Evolutionary conservation across 2,888 invertebrate species (phyloP).

Genomic region (Rhodophaea formosa): DNA sequence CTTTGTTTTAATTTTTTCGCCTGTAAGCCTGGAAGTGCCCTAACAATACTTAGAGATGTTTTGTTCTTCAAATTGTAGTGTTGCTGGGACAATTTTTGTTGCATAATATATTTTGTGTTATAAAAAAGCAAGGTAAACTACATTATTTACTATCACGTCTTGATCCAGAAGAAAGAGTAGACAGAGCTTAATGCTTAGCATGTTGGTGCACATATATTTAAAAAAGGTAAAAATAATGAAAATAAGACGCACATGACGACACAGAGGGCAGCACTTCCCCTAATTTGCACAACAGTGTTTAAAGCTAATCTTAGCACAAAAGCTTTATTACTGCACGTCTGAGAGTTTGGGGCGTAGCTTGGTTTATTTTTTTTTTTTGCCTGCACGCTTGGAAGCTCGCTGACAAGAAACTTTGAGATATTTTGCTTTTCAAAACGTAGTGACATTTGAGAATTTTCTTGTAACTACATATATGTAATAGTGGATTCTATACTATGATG

Average conservation of each 20-base stretch:
- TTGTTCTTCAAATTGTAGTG: not conserved
- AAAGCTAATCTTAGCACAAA: conserved; percentile 80
- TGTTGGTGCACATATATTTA: too few relatives aligned
- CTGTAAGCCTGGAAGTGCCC: conserved; percentile 36
- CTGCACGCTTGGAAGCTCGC: conserved; percentile 37
- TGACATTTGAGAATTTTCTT: too few relatives aligned
- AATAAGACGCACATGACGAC: conserved; percentile 22
- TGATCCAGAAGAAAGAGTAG: too few relatives aligned
- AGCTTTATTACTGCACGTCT: conserved; percentile 68
- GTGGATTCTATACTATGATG: too few relatives aligned
- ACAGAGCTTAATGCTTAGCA: too few relatives aligned
- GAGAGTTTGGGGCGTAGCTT: conserved; percentile 70
- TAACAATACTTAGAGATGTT: conserved; percentile 13
- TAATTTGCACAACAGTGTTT: conserved; percentile 37
- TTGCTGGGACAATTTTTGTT: too few relatives aligned
- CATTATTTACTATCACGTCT: too few relatives aligned
- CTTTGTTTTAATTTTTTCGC: conserved; percentile 79
- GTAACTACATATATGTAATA: too few relatives aligned
- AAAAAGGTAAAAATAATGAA: too few relatives aligned
- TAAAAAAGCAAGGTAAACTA: too few relatives aligned
- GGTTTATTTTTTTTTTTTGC: conserved; percentile 78
- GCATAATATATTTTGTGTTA: too few relatives aligned
- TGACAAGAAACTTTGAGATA: conserved; percentile 15
- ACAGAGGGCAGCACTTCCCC: conserved; percentile 17
- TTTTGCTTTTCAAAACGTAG: conserved; percentile 8